A percentile compares a stretch with the other conserved stretches of the same genome.
Evolutionary conservation across 2,888 invertebrate genomes (phyloP).

Genomic region (Cantharis nigra): DNA sequence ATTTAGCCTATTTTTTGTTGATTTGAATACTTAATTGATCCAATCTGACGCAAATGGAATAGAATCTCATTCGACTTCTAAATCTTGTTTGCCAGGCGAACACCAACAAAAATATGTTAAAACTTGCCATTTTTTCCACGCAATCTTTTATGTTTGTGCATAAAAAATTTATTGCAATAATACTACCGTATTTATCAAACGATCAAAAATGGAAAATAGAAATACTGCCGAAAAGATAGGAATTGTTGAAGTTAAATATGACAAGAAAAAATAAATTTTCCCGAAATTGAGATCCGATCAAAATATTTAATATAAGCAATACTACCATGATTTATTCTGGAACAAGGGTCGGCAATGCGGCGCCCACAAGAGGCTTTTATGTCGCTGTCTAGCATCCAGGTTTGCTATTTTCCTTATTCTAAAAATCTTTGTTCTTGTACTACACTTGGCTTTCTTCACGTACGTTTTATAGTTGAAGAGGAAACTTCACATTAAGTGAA

Average conservation of each 20-base stretch:
- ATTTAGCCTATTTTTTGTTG: neutral
- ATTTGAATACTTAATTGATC: neutral
- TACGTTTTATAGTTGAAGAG: neutral
- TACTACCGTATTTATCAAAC: neutral
- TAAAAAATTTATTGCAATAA: neutral
- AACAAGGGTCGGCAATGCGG: neutral
- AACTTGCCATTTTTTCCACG: neutral
- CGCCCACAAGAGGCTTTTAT: neutral
- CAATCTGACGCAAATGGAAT: neutral
- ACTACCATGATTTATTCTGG: neutral
- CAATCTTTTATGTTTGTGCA: neutral
- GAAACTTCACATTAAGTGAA: too few species aligned
- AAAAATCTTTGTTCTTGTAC: neutral
- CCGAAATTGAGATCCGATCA: neutral
- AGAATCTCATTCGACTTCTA: neutral
- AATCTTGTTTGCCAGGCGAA: neutral
- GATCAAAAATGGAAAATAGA: neutral
- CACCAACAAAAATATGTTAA: neutral
- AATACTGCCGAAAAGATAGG: neutral
- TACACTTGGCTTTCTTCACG: neutral
- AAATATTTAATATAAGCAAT: neutral
- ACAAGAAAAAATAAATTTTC: neutral
- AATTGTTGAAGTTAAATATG: neutral
- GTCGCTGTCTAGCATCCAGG: neutral
- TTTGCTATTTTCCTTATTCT: neutral